phyloP scores from a whole-genome alignment of 1,140 invertebrate species.

The Hylaeus volcanicus region DNA sequence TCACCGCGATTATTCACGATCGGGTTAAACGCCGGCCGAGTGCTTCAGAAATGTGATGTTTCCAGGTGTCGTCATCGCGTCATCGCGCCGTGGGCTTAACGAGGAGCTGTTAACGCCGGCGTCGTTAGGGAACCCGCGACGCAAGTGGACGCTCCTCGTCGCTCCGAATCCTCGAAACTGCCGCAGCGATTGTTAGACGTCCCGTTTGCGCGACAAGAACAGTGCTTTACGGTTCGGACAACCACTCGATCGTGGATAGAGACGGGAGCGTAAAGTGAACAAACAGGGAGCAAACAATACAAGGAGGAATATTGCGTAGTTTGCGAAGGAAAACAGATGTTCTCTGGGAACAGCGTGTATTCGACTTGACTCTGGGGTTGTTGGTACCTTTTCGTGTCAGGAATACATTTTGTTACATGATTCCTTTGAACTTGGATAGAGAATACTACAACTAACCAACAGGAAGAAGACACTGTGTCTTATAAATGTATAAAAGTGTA shows the following conservation, averaged over 20 bases:
- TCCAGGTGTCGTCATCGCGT: constrained; percentile 47
- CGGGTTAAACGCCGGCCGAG: constrained; percentile 36
- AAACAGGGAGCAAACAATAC: background rate
- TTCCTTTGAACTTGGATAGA: too few species aligned
- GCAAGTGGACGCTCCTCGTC: constrained; percentile 20
- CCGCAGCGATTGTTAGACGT: constrained; percentile 6
- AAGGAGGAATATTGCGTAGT: too few species aligned
- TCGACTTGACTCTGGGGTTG: too few species aligned
- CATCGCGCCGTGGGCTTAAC: constrained; percentile 51
- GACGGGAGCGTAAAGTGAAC: background rate
- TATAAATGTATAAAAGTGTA: too few species aligned
- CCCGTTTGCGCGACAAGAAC: background rate
- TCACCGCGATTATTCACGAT: constrained; percentile 52
- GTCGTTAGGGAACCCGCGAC: constrained; percentile 30
- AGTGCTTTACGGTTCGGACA: constrained; percentile 15
- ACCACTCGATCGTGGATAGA: background rate
- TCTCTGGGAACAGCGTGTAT: too few species aligned
- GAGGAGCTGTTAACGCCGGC: constrained; percentile 67
- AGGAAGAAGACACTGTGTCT: too few species aligned
- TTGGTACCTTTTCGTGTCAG: too few species aligned
- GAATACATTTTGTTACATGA: too few species aligned
- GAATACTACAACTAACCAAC: too few species aligned
- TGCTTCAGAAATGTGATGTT: constrained; percentile 39
- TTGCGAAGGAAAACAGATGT: too few species aligned
- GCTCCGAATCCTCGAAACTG: constrained; percentile 25